Evolutionary conservation across 2,888 invertebrate genomes (phyloP), one percentile per base, ranked within the genome.

Genomic region (Acheta domesticus): DNA sequence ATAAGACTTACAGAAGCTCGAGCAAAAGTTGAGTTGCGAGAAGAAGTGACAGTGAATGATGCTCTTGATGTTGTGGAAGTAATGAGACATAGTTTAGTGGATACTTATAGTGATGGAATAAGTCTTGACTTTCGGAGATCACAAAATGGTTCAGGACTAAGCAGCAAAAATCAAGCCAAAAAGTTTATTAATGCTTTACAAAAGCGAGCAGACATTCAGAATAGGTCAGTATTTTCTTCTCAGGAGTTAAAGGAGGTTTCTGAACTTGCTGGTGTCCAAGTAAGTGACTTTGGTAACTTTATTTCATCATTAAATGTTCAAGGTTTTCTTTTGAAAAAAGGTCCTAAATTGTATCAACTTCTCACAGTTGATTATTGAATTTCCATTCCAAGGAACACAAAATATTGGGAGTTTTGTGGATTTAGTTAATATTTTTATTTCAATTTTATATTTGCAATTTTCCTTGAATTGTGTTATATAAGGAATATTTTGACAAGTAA

Each of bases 61-160:
- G 97, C 97, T 0, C 87, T 90, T 81, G 96, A 98, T 86, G 92
- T 97, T 50, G 90, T 98, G 73, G 94, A 96, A 85, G 90, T 98
- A 79, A 91, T 96, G 87, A 92, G 93, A 84, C 91, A 92, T 85
- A 95, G 94, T 85, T 89, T 96, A 85, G 88, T 92, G 49, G 94
- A 96, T 85, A 92, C 93, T 1, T 93, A 92, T 85, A 91, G 92
- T 76, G 92, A 94, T 84, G 91, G 93, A 84, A 90, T 89, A 83
- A 88, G 89, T 79, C 88, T 93, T 82, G 89, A 91, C 84, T 90
- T 90, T 83, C 85, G 85, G 48, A 83, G 87, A 77, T 93, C 93
- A 8, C 92, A 92, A 84, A 92, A 93, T 84, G 93, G 93, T 1
- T 91, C 93, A 2, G 93, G 93, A 49, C 91, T 92, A 85, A 94